Percentiles rank a stretch among this genome's conserved stretches.
Conservation (phyloP, 2,888 invertebrate species). For the Crepidodera aurea region DNA sequence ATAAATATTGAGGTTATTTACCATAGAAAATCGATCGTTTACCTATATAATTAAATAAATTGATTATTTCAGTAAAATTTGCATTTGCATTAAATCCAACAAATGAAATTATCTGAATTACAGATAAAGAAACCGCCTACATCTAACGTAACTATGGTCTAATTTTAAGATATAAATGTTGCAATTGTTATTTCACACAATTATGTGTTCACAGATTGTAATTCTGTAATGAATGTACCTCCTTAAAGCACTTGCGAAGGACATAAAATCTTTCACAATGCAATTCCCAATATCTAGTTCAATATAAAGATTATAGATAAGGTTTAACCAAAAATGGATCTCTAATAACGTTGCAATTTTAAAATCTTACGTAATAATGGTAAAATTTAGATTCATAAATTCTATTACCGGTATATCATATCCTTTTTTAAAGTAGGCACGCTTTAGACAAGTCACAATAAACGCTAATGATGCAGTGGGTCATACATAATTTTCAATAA, state of each 20-base stretch:
- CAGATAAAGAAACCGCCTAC: background rate
- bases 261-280: constrained; percentile 7
- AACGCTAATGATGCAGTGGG: background rate
- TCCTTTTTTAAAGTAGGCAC: background rate
- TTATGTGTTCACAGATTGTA: constrained; percentile 18
- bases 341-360: background rate
- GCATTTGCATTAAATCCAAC: too few species aligned
- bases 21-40: background rate
- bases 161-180: constrained; percentile 15
- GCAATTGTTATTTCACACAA: constrained; percentile 23
- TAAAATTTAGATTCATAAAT: background rate
- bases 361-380: background rate
- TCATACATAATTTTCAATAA: background rate
- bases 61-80: too few species aligned
- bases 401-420: too few species aligned
- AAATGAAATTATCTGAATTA: too few species aligned
- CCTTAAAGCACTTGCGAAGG: constrained; percentile 13
- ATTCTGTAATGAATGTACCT: constrained; percentile 6
- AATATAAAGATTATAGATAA: constrained; percentile 15
- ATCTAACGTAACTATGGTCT: constrained; percentile 1
- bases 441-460: background rate
- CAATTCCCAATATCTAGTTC: constrained; percentile 10
- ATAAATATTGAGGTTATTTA: background rate
- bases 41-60: background rate
- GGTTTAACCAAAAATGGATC: background rate